phyloP scores from a whole-genome alignment of 2,888 invertebrate genomes.

The Griposia aprilina region DNA sequence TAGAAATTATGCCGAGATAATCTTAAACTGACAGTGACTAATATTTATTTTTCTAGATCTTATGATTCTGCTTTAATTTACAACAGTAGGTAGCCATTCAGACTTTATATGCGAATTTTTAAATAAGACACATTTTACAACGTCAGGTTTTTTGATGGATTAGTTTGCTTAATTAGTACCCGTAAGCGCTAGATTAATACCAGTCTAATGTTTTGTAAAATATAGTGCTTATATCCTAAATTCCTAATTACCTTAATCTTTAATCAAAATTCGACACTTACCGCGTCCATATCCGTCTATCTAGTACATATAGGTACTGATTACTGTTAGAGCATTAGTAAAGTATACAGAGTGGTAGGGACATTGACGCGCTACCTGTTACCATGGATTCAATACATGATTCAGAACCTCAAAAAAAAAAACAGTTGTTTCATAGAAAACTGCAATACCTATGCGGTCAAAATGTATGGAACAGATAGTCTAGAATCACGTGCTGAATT shows the following conservation, averaged over 20 bases:
- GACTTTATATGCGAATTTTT: constrained; percentile 24
- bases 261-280: not conserved
- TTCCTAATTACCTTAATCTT: not conserved
- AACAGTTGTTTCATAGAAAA: too few species aligned
- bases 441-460: too few species aligned
- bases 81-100: constrained; percentile 24
- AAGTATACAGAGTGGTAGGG: constrained; percentile 4
- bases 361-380: too few species aligned
- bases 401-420: too few species aligned
- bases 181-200: not conserved
- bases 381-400: too few species aligned
- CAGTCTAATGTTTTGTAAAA: not conserved
- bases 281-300: not conserved
- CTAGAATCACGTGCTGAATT: too few species aligned
- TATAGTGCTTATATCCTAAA: not conserved
- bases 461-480: too few species aligned
- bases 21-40: constrained; percentile 53
- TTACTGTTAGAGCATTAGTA: constrained; percentile 28
- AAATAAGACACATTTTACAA: constrained; percentile 13
- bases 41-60: constrained; percentile 55
- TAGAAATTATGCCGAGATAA: constrained; percentile 54
- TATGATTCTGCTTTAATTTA: constrained; percentile 46
- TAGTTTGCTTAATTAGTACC: constrained; percentile 12
- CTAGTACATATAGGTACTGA: not conserved
- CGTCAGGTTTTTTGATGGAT: constrained; percentile 6